A percentile compares a stretch with the other conserved stretches of the same genome.
Evolutionary conservation across 2,888 invertebrate species (phyloP).

Genomic region (Tolmerus cingulatus): DNA sequence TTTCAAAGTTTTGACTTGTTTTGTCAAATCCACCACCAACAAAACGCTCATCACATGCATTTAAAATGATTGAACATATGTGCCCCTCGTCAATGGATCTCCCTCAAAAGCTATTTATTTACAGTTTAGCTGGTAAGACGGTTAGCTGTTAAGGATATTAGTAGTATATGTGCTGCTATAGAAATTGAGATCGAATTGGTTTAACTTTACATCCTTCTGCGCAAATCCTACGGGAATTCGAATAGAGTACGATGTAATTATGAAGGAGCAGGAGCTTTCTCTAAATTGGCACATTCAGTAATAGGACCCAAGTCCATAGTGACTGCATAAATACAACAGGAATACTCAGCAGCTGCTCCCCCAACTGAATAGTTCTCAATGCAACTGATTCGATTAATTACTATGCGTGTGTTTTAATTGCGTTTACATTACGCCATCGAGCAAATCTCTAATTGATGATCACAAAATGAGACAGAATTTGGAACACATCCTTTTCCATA

Average conservation of each 20-base stretch:
- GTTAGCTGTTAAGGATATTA: background rate
- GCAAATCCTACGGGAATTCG: background rate
- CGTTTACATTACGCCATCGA: background rate
- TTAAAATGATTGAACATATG: background rate
- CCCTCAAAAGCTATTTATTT: background rate
- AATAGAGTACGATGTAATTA: background rate
- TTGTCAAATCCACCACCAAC: background rate
- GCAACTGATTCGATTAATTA: background rate
- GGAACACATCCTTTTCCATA: background rate
- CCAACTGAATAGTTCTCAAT: background rate
- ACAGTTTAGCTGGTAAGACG: background rate
- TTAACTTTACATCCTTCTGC: background rate
- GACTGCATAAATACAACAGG: background rate
- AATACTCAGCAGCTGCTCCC: background rate
- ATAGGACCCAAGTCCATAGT: background rate
- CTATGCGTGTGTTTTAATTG: background rate
- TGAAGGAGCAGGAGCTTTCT: background rate
- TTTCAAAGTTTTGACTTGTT: background rate
- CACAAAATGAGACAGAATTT: background rate
- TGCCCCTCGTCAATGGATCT: background rate
- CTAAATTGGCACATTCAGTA: background rate
- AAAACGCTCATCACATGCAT: background rate
- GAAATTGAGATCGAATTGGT: background rate
- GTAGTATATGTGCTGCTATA: background rate
- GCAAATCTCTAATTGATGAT: background rate